Evolutionary conservation across 2,797 vertebrate species (phyloP), one percentile per base, ranked within the genome.

Genomic region (Columba guinea): DNA sequence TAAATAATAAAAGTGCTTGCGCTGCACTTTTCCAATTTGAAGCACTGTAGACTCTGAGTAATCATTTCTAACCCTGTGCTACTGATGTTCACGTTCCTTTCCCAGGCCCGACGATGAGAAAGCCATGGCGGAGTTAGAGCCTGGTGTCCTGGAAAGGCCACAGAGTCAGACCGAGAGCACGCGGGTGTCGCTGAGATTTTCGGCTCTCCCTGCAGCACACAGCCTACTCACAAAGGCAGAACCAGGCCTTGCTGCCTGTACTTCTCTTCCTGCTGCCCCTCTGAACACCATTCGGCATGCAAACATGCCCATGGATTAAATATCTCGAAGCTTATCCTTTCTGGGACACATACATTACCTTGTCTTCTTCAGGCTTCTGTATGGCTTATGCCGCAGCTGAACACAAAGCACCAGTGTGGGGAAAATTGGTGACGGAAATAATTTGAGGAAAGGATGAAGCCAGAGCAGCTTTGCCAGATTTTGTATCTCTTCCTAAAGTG

Each of bases 231-330:
- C 17, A 65, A 62, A 65, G 19, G 22, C 49, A 78, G 32, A 78
- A n/a, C 34, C 0, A 2, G 44, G 69, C 20, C 67, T 53, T 0
- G 0, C 27, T 51, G 64, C 49, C 51, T 39, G 17, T 51, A 13
- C 63, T 91, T 88, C 63, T 73, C 71, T 62, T 81, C 63, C 79
- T 63, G 73, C 79, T 46, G 59, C 22, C 60, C 23, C 58, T 86
- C 22, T 88, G 79, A 73, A 23, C n/a, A 63, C n/a, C 18, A 1
- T 44, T 76, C 63, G 46, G 60, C 23, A n/a, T 0, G 0, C 55
- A 84, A 55, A 28, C 24, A 2, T 14, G 52, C 27, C 34, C 15
- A 4, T 20, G 63, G 64, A 74, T 21, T 78, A 65, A 69, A 32
- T 27, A 48, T 24, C 46, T 82, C 3, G 4, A 67, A 94, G n/a